Evolutionary conservation across 2,113 vertebrate genomes (phyloP).

Genomic region (Lipotes vexillifer): DNA sequence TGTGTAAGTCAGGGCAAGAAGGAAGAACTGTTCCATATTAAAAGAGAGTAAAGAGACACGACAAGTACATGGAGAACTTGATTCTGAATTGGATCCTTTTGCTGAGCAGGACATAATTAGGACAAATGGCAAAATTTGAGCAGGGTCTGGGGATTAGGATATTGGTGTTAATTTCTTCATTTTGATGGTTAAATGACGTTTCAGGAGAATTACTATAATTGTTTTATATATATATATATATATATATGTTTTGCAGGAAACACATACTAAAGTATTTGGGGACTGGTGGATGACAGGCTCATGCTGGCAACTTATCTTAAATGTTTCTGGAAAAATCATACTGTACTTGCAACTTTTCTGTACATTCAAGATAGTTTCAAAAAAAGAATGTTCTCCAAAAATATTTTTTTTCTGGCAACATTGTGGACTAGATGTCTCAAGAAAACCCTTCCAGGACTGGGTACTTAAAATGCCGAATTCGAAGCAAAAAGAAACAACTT

Average conservation of each 20-base stretch:
- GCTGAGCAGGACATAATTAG: neutral
- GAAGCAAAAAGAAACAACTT: constrained; percentile 15
- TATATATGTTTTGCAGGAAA: neutral
- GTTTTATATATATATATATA: neutral
- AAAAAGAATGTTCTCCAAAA: neutral
- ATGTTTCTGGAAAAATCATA: neutral
- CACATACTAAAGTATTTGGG: neutral
- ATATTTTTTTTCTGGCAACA: neutral
- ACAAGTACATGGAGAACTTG: neutral
- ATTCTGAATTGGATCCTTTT: neutral
- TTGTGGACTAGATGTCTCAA: neutral
- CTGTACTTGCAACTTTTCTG: neutral
- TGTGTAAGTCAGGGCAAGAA: neutral
- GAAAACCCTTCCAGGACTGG: neutral
- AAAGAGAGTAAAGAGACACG: neutral
- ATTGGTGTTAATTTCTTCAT: neutral
- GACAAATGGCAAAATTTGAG: neutral
- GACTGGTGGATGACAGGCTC: neutral
- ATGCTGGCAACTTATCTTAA: neutral
- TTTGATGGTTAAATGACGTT: neutral
- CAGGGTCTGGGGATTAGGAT: neutral
- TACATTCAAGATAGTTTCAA: neutral
- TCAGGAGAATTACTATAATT: neutral
- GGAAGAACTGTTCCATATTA: neutral
- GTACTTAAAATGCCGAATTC: constrained; percentile 34